Base-by-base conservation (phyloP, 2,888 invertebrate species). In the Nysson spinosus region DNA sequence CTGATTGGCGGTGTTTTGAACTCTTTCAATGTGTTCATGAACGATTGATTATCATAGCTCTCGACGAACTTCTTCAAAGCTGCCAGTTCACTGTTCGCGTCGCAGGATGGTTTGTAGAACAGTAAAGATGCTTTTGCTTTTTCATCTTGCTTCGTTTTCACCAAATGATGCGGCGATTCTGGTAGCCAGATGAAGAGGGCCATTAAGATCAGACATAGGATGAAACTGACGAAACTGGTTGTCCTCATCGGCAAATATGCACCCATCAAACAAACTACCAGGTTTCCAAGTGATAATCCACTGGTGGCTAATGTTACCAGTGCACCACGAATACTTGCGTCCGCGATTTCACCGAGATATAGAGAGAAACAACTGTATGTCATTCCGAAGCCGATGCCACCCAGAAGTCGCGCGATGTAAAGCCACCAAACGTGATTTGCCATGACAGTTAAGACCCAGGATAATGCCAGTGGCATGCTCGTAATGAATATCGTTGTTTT, bases 151-250 rank as follows among this genome's bases (percentile, higher is more conserved):
- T 70, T 75, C 0, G 47, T 28, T 3, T 67, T 66, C 0, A 80
- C 69, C 3, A 83, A 50, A 43, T 84, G 70, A 52, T 87, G 78
- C 0, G 86, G 85, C 1, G 86, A 82, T 11, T 85, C 82, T 0
- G 86, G 86, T 4, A 85, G 51, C 7, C 79, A 63, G 7, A 72
- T 17, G 37, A 86, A 81, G 0, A 81, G 43, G 0, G 54, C 19
- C 9, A 83, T 65, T 12, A 81, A 55, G 0, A 78, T 1, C 0
- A 81, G 0, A 20, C 77, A 78, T 0, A 79, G 77, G 0, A 60
- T 46, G 0, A 84, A 52, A 37, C 77, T 75, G 9, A 82, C 62
- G 3, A 55, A 20, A 0, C 80, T 74, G 4, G 83, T 83, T 0
- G 66, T 16, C 12, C 46, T 22, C 60, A 85, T 61, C 0, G 72